These are phyloP conservation scores for Mesochorus sp. DNA, from an alignment of 2,888 invertebrate genomes.

Conservation along the genomic window DNA sequence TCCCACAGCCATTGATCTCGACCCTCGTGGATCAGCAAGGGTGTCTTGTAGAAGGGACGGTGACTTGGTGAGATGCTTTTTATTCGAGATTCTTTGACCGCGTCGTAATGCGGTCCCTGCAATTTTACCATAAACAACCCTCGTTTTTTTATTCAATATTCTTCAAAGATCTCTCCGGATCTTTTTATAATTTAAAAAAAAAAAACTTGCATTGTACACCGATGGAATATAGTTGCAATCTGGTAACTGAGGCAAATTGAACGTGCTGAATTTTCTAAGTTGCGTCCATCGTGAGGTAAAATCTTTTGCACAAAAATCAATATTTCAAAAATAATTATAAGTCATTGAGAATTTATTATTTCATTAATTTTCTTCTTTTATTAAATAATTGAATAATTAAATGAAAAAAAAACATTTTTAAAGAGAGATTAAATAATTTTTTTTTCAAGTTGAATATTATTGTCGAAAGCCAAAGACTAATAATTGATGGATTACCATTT, in stretches of 20 bases:
- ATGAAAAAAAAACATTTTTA: too few relatives aligned
- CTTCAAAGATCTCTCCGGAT: constrained; percentile 6
- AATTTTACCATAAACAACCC: too few relatives aligned
- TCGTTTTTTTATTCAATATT: neutral
- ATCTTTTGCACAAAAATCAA: constrained; percentile 35
- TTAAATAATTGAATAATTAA: too few relatives aligned
- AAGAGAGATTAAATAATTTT: too few relatives aligned
- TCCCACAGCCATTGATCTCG: constrained; percentile 97
- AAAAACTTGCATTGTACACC: constrained; percentile 63
- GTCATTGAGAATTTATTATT: neutral
- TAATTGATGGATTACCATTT: neutral
- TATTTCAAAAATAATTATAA: neutral
- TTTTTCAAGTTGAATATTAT: neutral
- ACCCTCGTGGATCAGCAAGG: constrained; percentile 92
- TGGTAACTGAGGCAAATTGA: constrained; percentile 59
- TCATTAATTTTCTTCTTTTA: neutral
- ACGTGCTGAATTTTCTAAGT: constrained; percentile 59
- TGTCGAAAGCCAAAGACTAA: neutral
- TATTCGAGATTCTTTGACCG: constrained; percentile 85
- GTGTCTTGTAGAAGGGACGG: constrained; percentile 90
- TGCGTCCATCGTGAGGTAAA: constrained; percentile 59
- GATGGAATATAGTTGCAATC: constrained; percentile 63
- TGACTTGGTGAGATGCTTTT: constrained; percentile 88
- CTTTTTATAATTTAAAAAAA: neutral
- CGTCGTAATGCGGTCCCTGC: constrained; percentile 86